Evolutionary conservation across 2,797 vertebrate genomes (phyloP), one percentile per base, ranked within the genome.

Genomic region (Lateolabrax maculatus): DNA sequence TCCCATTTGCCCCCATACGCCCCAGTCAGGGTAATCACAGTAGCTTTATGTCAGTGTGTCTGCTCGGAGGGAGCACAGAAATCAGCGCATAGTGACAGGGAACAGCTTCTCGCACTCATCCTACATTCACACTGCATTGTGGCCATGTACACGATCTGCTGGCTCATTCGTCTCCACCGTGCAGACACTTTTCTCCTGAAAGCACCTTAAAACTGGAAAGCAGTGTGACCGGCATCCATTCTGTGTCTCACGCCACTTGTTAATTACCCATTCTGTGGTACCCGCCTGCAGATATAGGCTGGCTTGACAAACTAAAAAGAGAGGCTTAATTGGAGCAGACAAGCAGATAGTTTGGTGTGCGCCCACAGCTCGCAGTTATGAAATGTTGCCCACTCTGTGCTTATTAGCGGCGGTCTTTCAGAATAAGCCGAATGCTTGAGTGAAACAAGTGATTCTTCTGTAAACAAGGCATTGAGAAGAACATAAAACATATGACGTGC

Each of bases 321-420:
- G 46, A 74, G 44, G 66, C 83, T 84, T 92, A 85, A 92, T 89
- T 84, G 78, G 85, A 90, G 63, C 69, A 83, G 89, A 88, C 87
- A 85, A 61, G 88, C 72, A 73, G 77, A 86, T 82, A 56, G 75
- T 78, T 69, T 79, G 62, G 72, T 81, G 68, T 66, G 34, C 19
- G 31, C 57, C 66, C 62, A 37, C 65, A 52, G 69, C 76, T 80
- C 48, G 3, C 71, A 66, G 72, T 51, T 61, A 57, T 69, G 66
- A 85, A 85, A 70, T 51, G 72, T 66, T 58, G 41, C 81, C 64
- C 41, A 39, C 36, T 48, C 48, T 16, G 43, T 49, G 73, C 72
- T 81, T 75, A 48, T 82, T 71, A 85, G 60, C 52, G 29, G 23
- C 39, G 18, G 63, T 68, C 34, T 37, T 78, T 73, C 21, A 79